A percentile compares a stretch with the other conserved stretches of the same genome.
These are phyloP conservation scores for Triplophysa yarkandensis DNA, from an alignment of 2,797 vertebrate genomes.

Conservation along the genomic window DNA sequence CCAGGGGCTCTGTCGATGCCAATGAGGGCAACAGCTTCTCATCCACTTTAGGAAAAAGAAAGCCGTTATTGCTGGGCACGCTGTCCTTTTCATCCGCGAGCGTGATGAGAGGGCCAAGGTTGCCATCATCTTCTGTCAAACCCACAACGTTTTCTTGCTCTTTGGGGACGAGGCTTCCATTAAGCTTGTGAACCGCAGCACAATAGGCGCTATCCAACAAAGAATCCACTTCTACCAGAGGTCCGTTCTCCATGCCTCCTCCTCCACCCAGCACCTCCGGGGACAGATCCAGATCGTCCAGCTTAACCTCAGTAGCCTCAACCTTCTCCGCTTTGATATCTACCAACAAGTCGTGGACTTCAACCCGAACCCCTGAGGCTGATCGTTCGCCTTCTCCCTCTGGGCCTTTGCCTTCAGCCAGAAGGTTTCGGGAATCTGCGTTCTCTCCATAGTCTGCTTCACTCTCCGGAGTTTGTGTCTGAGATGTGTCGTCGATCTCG, in stretches of 20 bases:
- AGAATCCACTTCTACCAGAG: conserved; percentile 94
- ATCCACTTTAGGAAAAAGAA: conserved; percentile 95
- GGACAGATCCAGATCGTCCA: conserved; percentile 96
- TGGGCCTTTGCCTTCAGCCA: conserved; percentile 85
- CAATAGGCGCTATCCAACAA: conserved; percentile 94
- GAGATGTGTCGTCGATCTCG: conserved; percentile 90
- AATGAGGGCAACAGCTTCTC: conserved; percentile 95
- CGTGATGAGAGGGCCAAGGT: conserved; percentile 93
- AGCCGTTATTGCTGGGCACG: conserved; percentile 86
- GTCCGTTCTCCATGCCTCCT: conserved; percentile 84
- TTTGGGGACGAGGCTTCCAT: conserved; percentile 85
- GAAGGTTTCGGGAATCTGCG: conserved; percentile 85
- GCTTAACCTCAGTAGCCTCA: conserved; percentile 97
- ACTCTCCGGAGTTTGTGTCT: conserved; percentile 96
- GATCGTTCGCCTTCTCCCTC: conserved; percentile 80
- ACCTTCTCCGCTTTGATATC: conserved; percentile 99
- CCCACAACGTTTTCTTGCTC: conserved; percentile 77
- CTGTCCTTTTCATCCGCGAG: conserved; percentile 97
- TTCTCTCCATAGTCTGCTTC: conserved; percentile 93
- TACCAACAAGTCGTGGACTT: conserved; percentile 96
- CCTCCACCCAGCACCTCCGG: conserved; percentile 85
- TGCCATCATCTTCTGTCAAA: conserved; percentile 83
- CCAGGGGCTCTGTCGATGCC: conserved; percentile 86
- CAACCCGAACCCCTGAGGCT: conserved; percentile 87
- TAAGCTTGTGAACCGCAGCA: conserved; percentile 92